Conservation (phyloP, 2,113 vertebrate species). For the Connochaetes taurinus region DNA sequence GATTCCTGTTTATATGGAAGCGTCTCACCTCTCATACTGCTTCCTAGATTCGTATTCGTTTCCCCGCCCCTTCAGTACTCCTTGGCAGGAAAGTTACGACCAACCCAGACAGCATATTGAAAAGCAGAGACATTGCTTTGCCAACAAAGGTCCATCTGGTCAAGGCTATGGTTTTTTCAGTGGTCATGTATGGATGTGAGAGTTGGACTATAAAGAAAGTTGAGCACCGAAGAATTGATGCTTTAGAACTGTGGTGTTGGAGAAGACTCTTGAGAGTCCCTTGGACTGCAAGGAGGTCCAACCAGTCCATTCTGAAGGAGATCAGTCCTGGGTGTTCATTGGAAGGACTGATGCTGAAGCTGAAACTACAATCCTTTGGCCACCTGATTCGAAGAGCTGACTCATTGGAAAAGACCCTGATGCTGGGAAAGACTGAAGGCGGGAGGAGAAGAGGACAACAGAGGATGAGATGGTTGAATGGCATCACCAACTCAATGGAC, state of each 20-base stretch:
- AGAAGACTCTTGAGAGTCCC: background rate
- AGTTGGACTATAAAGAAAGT: background rate
- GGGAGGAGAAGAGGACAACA: background rate
- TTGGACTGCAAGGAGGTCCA: background rate
- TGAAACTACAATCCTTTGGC: background rate
- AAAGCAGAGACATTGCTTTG: background rate
- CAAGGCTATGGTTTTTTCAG: background rate
- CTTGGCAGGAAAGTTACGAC: background rate
- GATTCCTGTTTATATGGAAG: background rate
- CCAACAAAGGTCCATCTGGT: background rate
- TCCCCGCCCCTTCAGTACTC: background rate
- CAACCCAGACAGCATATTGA: background rate
- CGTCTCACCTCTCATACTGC: background rate
- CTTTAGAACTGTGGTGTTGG: background rate
- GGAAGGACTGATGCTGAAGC: background rate
- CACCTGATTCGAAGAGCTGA: background rate
- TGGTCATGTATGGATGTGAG: background rate
- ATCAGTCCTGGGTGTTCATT: background rate
- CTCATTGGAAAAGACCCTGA: background rate
- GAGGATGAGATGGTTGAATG: background rate
- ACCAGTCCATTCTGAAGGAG: background rate
- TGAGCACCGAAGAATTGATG: rapidly evolving
- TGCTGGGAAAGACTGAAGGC: background rate
- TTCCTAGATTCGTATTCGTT: background rate
- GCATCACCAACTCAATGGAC: background rate